A percentile compares a stretch with the other conserved stretches of the same genome.
Evolutionary conservation across 2,113 vertebrate species (phyloP).

Genomic region (Neogale vison): DNA sequence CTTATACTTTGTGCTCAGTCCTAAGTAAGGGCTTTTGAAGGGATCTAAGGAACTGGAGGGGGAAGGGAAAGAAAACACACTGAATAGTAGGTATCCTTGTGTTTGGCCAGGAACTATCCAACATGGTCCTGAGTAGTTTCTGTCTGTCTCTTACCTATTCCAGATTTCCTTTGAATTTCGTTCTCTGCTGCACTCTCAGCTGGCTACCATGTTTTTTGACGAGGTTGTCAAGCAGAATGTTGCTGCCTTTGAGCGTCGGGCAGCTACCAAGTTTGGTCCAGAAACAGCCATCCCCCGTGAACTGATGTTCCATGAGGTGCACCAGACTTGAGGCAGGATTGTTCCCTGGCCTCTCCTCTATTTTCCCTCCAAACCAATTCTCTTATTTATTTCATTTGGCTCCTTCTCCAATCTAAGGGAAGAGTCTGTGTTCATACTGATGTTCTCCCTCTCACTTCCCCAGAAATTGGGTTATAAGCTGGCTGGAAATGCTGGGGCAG

Average conservation of each 20-base stretch:
- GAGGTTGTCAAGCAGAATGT: slow-evolving; percentile 98
- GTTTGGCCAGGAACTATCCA: background rate
- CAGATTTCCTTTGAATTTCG: slow-evolving; percentile 98
- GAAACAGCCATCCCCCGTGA: slow-evolving; percentile 95
- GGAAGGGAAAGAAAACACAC: background rate
- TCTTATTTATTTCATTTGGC: slow-evolving; percentile 81
- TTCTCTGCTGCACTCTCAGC: slow-evolving; percentile 95
- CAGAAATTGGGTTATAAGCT: slow-evolving; percentile 30
- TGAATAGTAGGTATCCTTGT: background rate
- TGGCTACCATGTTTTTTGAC: slow-evolving; percentile 96
- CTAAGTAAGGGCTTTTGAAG: background rate
- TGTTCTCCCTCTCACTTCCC: slow-evolving; percentile 39
- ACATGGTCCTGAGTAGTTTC: background rate
- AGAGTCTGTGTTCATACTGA: slow-evolving; percentile 46
- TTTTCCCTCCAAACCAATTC: background rate
- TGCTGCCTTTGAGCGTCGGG: slow-evolving; percentile 93
- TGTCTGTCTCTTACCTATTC: slow-evolving; percentile 50
- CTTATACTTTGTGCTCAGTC: background rate
- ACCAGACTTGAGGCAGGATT: slow-evolving; percentile 90
- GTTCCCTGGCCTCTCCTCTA: background rate
- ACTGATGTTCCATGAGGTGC: slow-evolving; percentile 95
- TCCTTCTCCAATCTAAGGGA: slow-evolving; percentile 57
- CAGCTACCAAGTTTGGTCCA: slow-evolving; percentile 90
- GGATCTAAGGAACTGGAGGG: background rate
- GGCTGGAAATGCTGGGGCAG: slow-evolving; percentile 17